Evolutionary conservation across 2,888 invertebrate genomes (phyloP).

Genomic region (Standfussiana lucernea): DNA sequence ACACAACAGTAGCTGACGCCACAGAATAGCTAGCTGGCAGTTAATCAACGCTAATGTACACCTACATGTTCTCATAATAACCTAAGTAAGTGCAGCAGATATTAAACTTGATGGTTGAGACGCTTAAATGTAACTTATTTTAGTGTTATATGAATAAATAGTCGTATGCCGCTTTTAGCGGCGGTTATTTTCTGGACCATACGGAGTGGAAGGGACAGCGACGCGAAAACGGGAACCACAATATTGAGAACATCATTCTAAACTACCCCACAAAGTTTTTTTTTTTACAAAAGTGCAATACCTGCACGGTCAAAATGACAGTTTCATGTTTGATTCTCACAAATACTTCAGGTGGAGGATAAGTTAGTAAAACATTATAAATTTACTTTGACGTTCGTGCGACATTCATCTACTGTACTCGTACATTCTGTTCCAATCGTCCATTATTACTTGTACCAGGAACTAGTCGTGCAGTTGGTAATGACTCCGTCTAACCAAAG

Average conservation of each 20-base stretch:
- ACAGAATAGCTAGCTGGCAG: constrained; percentile 22
- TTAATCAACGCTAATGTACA: constrained; percentile 63
- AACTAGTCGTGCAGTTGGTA: constrained; percentile 52
- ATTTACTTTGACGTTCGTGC: constrained; percentile 4
- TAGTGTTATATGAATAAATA: no score
- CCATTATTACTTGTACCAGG: constrained; percentile 26
- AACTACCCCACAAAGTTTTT: no score
- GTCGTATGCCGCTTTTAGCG: no score
- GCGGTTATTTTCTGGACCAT: no score
- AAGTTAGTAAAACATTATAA: no score
- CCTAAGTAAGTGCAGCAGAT: constrained; percentile 49
- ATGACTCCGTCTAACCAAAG: constrained; percentile 49
- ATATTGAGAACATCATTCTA: no score
- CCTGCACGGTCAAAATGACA: no score
- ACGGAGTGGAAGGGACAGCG: no score
- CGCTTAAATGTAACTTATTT: not conserved
- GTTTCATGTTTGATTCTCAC: no score
- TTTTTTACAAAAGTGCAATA: no score
- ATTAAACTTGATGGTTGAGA: constrained; percentile 44
- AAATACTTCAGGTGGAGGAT: no score
- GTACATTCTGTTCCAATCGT: constrained; percentile 20
- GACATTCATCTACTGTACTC: not conserved
- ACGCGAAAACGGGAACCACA: no score
- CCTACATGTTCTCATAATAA: constrained; percentile 57
- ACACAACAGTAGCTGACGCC: constrained; percentile 1